Base-by-base conservation (phyloP, 2,888 invertebrate genomes). In the Barypeithes pellucidus region DNA sequence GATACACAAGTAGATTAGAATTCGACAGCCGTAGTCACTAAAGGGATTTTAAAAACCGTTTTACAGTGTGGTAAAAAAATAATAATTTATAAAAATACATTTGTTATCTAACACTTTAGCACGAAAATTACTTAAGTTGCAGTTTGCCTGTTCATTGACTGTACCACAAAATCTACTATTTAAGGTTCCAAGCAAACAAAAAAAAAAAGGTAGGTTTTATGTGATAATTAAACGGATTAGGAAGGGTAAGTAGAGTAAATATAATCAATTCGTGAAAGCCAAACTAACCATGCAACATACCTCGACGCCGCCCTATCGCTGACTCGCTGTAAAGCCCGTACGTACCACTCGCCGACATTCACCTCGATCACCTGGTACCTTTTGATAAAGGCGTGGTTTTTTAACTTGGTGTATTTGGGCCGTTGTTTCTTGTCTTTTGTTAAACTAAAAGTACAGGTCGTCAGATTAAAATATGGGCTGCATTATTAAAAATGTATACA, bases 361-460 rank as follows among this genome's bases (percentile, higher is more conserved):
- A 92, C 90, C 41, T 91, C 89, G 78, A 89, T 89, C 78, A 89
- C 89, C 79, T 94, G 93, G 73, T 95, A 95, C 79, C 91, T 91
- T 86, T 92, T 93, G 66, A 98, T 94, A 87, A 98, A 97, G 18
- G 93, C 90, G 84, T 96, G 95, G 78, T 95, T 94, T 84, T 98
- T 89, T 12, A 98, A 90, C 85, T 95, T 94, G 77, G 91, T 94
- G 89, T 98, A 98, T 87, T 98, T 98, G 75, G 98, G 98, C 81
- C 98, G 91, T 82, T 94, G 91, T 85, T 93, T 91, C 87, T 95
- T 96, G 89, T 98, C 95, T 88, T 98, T 98, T 79, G 94, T 96
- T 85, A 98, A 90, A 89, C 96, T 96, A 87, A 8, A 88, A 88
- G 72, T 72, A n/a, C n/a, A n/a, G n/a, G n/a, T n/a, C n/a, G n/a